phyloP scores from a whole-genome alignment of 2,888 invertebrate species.

The Dolichomitus sp. region DNA sequence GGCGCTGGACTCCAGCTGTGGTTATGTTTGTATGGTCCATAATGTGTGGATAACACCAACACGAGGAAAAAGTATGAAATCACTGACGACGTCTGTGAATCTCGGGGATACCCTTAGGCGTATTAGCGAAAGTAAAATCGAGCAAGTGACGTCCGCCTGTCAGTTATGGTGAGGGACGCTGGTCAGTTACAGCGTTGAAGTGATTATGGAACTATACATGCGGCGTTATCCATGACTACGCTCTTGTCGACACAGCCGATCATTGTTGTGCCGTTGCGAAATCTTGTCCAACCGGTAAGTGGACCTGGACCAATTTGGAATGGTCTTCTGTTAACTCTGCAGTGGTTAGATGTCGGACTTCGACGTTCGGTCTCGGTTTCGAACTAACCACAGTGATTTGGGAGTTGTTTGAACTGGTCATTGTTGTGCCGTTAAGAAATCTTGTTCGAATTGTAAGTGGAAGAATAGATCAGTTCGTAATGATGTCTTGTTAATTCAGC shows the following conservation, averaged over 20 bases:
- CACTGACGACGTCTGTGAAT: conserved; percentile 47
- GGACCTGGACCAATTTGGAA: not conserved
- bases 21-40: conserved; percentile 15
- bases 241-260: not conserved
- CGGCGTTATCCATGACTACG: not conserved
- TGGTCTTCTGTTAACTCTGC: not conserved
- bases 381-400: too few species aligned
- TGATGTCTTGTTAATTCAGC: too few species aligned
- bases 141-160: conserved; percentile 42
- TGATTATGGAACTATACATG: not conserved
- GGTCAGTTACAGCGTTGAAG: not conserved
- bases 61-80: conserved; percentile 36
- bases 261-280: conserved; percentile 26
- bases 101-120: conserved; percentile 40
- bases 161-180: not conserved
- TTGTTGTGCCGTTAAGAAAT: too few species aligned
- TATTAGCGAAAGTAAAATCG: conserved; percentile 56
- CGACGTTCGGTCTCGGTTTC: not conserved
- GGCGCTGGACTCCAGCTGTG: conserved; percentile 6
- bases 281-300: not conserved
- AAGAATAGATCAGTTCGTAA: too few species aligned
- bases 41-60: not conserved
- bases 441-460: too few species aligned
- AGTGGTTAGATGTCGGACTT: not conserved
- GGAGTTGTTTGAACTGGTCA: too few species aligned